A percentile compares a stretch with the other conserved stretches of the same genome.
Evolutionary conservation across 2,888 invertebrate genomes (phyloP).

Genomic region (Dasypolia templi): DNA sequence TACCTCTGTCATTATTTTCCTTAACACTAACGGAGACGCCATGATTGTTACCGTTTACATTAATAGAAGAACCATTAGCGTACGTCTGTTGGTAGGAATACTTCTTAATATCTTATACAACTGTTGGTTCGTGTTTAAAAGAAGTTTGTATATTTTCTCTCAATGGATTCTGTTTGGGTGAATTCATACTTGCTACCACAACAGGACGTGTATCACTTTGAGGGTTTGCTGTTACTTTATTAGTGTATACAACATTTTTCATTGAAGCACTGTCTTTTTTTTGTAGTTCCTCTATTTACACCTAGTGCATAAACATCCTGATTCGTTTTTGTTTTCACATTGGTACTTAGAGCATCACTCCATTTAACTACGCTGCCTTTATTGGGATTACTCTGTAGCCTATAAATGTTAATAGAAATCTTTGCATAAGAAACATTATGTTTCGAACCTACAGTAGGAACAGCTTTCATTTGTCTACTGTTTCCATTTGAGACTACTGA

Average conservation of each 20-base stretch:
- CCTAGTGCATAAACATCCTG: background rate
- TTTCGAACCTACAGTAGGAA: slow-evolving; percentile 7
- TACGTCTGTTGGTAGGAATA: too few species aligned
- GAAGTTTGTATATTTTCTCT: too few species aligned
- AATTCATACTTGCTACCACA: too few species aligned
- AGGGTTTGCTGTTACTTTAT: too few species aligned
- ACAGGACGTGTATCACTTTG: too few species aligned
- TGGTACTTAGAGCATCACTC: slow-evolving; percentile 7
- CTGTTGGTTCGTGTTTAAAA: too few species aligned
- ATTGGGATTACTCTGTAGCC: slow-evolving; percentile 37
- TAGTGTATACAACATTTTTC: background rate
- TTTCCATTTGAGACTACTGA: slow-evolving; percentile 5
- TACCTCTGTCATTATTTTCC: slow-evolving; percentile 2
- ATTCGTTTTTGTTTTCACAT: slow-evolving; percentile 6
- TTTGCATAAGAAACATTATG: slow-evolving; percentile 23
- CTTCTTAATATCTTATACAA: too few species aligned
- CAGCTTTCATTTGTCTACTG: slow-evolving; percentile 10
- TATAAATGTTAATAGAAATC: slow-evolving; percentile 1
- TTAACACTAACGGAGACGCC: background rate
- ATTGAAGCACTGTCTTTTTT: background rate
- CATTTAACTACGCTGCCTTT: slow-evolving; percentile 10
- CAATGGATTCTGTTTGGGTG: too few species aligned
- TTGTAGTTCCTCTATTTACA: background rate
- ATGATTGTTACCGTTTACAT: too few species aligned
- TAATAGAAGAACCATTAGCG: too few species aligned